Evolutionary conservation across 2,797 vertebrate genomes (phyloP).

Genomic region (Dallia pectoralis): DNA sequence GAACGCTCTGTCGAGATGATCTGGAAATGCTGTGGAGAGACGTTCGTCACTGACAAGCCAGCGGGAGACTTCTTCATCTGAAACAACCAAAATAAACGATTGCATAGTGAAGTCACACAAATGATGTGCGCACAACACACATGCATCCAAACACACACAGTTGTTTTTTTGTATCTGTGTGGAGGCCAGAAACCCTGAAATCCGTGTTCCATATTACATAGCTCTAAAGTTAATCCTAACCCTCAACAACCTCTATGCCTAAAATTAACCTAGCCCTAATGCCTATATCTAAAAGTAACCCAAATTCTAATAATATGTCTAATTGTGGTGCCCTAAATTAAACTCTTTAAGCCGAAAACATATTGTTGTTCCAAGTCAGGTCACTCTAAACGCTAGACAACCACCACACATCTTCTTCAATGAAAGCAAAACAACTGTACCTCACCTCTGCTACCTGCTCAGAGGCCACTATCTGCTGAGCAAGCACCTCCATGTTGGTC

Average conservation of each 20-base stretch:
- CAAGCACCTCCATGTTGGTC: constrained; percentile 84
- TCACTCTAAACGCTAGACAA: too few relatives aligned
- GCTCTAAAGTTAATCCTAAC: too few relatives aligned
- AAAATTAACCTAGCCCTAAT: too few relatives aligned
- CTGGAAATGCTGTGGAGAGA: constrained; percentile 91
- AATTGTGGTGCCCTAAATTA: too few relatives aligned
- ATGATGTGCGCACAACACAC: constrained; percentile 20
- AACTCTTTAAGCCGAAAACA: too few relatives aligned
- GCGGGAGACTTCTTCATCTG: constrained; percentile 79
- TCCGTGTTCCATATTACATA: too few relatives aligned
- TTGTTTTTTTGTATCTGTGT: too few relatives aligned
- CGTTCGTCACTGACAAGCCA: constrained; percentile 87
- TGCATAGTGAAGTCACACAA: not conserved
- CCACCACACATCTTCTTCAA: not conserved
- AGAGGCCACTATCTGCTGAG: constrained; percentile 88
- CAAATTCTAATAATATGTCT: too few relatives aligned
- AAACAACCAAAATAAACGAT: constrained; percentile 27
- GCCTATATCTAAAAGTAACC: too few relatives aligned
- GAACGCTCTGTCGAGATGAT: constrained; percentile 89
- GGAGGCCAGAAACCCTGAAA: too few relatives aligned
- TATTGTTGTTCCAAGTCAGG: too few relatives aligned
- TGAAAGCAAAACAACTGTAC: not conserved
- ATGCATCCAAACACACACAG: not conserved
- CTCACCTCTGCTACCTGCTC: constrained; percentile 90
- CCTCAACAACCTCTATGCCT: too few relatives aligned